A percentile compares a stretch with the other conserved stretches of the same genome.
phyloP scores from a whole-genome alignment of 2,113 vertebrate genomes.

The Oncorhynchus keta region DNA sequence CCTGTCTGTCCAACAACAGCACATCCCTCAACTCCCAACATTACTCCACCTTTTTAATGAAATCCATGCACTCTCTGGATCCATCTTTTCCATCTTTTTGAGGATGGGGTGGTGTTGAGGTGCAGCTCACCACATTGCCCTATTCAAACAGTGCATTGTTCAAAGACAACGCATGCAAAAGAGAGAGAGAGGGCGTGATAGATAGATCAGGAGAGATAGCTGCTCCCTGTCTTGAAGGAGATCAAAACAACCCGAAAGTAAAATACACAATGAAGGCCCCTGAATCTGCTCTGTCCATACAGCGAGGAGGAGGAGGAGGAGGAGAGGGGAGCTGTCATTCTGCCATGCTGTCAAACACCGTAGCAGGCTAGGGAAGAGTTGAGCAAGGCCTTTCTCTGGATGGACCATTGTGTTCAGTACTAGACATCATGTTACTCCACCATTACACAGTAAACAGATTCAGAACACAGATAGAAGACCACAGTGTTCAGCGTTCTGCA shows the following conservation, averaged over 20 bases:
- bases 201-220: conserved; percentile 12
- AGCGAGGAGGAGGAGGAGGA: conserved; percentile 26
- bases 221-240: conserved; percentile 38
- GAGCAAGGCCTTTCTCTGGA: neutral
- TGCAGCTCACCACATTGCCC: conserved; percentile 7
- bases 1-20: neutral
- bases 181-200: neutral
- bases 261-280: conserved; percentile 47
- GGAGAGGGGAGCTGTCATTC: neutral
- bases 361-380: neutral
- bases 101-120: neutral
- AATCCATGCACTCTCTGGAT: conserved; percentile 42
- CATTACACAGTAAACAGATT: neutral
- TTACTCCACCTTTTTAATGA: conserved; percentile 30
- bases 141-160: conserved; percentile 52
- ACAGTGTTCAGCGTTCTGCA: too few relatives aligned
- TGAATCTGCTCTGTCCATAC: conserved; percentile 49
- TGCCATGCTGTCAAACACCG: neutral
- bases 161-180: conserved; percentile 53
- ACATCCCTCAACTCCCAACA: neutral
- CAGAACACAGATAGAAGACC: too few relatives aligned
- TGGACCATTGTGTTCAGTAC: neutral
- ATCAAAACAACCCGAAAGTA: conserved; percentile 51
- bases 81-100: neutral
- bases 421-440: neutral